Evolutionary conservation across 1,140 invertebrate species (phyloP).

Genomic region (Nasonia giraulti): DNA sequence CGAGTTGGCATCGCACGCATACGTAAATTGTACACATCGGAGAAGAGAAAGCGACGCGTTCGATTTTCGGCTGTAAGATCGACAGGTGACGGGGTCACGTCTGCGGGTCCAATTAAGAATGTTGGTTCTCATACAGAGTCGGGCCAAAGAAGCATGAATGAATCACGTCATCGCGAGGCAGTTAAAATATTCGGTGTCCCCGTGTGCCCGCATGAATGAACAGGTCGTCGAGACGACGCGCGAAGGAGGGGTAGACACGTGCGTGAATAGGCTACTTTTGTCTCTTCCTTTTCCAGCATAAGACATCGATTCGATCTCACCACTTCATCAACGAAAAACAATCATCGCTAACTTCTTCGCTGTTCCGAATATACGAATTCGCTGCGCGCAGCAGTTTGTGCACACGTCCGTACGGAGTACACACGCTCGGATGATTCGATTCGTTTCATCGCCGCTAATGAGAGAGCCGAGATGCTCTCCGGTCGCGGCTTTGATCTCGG

Average conservation of each 20-base stretch:
- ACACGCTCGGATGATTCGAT: conserved; percentile 58
- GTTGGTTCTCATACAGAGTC: background rate
- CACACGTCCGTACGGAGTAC: background rate
- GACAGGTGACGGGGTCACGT: background rate
- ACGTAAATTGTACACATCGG: too few species aligned
- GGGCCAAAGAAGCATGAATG: background rate
- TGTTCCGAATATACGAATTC: background rate
- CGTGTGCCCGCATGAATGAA: background rate
- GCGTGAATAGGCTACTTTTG: too few species aligned
- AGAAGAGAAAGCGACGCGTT: background rate
- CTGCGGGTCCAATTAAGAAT: background rate
- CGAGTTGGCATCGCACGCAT: too few species aligned
- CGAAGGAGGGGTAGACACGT: too few species aligned
- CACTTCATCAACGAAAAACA: too few species aligned
- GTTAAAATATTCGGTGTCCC: background rate
- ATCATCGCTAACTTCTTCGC: too few species aligned
- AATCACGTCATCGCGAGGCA: background rate
- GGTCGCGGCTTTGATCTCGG: conserved; percentile 58
- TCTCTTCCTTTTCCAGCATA: too few species aligned
- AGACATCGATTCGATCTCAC: too few species aligned
- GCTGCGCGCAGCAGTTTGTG: background rate
- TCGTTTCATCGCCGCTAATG: conserved; percentile 60
- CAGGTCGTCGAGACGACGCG: background rate
- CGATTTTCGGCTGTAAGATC: background rate
- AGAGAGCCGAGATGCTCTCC: conserved; percentile 32